Evolutionary conservation across 2,888 invertebrate genomes (phyloP).

Genomic region (Lysandra bellargus): DNA sequence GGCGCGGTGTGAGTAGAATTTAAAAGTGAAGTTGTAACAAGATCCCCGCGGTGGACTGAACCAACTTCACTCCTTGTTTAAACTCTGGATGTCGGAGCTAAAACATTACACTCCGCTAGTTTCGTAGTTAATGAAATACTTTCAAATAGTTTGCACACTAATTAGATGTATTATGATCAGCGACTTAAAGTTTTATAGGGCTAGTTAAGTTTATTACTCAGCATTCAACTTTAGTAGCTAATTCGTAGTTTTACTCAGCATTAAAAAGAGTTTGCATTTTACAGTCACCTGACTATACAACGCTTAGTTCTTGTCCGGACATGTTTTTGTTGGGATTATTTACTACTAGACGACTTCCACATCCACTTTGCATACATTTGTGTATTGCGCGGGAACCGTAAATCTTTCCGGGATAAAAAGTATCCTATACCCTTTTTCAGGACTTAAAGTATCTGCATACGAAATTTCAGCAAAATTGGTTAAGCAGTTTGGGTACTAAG

Average conservation of each 20-base stretch:
- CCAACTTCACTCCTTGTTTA: slow-evolving; percentile 16
- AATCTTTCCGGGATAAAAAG: too few relatives aligned
- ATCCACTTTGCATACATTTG: too few relatives aligned
- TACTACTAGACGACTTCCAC: background rate
- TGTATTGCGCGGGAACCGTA: too few relatives aligned
- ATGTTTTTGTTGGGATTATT: background rate
- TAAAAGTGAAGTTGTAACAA: slow-evolving; percentile 12
- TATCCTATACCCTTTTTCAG: too few relatives aligned
- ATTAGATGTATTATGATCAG: background rate
- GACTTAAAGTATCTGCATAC: too few relatives aligned
- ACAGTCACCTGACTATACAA: too few relatives aligned
- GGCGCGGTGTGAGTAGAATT: background rate
- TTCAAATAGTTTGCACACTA: background rate
- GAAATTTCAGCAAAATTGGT: too few relatives aligned
- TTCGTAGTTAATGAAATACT: background rate
- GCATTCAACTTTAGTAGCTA: background rate
- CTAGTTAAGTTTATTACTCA: too few relatives aligned
- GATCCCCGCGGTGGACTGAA: background rate
- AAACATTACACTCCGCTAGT: background rate
- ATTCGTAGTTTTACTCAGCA: background rate
- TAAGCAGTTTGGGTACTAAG: too few relatives aligned
- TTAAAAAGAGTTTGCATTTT: too few relatives aligned
- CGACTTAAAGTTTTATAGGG: background rate
- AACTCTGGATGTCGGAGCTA: slow-evolving; percentile 1
- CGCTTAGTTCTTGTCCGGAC: background rate